Evolutionary conservation across 2,888 invertebrate species (phyloP).

Genomic region (Sicus ferrugineus): DNA sequence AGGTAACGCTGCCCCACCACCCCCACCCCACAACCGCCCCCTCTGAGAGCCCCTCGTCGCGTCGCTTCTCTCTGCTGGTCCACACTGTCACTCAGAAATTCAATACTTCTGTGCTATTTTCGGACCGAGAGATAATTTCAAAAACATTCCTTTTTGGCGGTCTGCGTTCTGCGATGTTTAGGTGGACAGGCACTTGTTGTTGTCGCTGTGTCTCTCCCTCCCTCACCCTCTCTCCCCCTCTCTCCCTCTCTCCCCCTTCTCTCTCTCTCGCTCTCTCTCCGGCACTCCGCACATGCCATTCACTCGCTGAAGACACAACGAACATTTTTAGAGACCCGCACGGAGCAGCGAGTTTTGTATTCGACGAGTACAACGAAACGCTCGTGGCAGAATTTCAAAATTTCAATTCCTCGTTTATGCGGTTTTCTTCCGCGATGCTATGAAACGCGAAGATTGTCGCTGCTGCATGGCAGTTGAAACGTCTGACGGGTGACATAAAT

Average conservation of each 20-base stretch:
- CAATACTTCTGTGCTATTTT: slow-evolving; percentile 50
- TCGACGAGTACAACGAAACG: too few species aligned
- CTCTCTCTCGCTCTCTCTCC: not conserved
- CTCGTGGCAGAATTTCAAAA: too few species aligned
- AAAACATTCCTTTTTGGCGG: slow-evolving; percentile 46
- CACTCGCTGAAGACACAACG: too few species aligned
- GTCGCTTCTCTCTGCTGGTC: not conserved
- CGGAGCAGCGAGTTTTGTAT: too few species aligned
- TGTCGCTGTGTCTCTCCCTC: slow-evolving; percentile 7
- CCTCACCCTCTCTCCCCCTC: slow-evolving; percentile 7
- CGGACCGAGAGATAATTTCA: slow-evolving; percentile 38
- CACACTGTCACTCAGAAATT: slow-evolving; percentile 21
- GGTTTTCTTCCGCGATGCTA: too few species aligned
- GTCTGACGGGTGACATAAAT: too few species aligned
- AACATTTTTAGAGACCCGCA: too few species aligned
- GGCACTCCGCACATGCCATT: too few species aligned
- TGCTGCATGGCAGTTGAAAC: too few species aligned
- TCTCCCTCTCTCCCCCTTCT: not conserved
- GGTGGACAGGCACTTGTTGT: too few species aligned
- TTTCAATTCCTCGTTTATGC: too few species aligned
- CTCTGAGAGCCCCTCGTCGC: slow-evolving; percentile 13
- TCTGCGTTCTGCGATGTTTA: not conserved
- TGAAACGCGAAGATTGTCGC: too few species aligned
- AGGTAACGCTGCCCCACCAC: slow-evolving; percentile 46
- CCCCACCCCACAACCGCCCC: slow-evolving; percentile 18